Evolutionary conservation across 2,113 vertebrate species (phyloP).

Genomic region (Sylvicapra grimmia): DNA sequence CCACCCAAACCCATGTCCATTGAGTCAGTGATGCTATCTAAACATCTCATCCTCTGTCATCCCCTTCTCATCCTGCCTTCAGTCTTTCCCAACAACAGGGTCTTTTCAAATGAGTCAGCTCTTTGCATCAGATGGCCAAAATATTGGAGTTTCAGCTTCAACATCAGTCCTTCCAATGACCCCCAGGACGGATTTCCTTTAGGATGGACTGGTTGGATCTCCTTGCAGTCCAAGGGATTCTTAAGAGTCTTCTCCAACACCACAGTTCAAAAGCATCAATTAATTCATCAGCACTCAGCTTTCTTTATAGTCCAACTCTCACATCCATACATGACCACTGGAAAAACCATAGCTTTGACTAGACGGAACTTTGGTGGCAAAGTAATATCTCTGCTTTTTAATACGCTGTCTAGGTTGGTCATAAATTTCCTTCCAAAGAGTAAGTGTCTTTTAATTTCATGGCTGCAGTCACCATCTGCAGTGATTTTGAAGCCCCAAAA

Average conservation of each 20-base stretch:
- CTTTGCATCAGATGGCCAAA: background rate
- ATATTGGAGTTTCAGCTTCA: background rate
- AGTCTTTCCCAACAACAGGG: background rate
- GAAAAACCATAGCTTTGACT: background rate
- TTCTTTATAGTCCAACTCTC: background rate
- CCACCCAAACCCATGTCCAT: background rate
- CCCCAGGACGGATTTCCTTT: background rate
- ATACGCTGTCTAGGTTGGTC: background rate
- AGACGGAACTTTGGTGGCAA: background rate
- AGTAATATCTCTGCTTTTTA: background rate
- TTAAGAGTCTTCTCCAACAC: background rate
- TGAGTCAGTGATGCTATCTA: background rate
- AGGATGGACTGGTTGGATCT: background rate
- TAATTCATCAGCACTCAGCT: background rate
- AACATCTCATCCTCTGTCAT: background rate
- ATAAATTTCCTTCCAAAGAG: background rate
- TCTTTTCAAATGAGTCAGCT: background rate
- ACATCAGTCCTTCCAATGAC: background rate
- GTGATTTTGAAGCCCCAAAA: background rate
- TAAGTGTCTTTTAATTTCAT: background rate
- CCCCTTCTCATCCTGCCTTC: background rate
- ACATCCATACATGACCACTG: background rate
- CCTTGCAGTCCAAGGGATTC: background rate
- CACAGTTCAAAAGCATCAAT: background rate
- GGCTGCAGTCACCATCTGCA: background rate